A percentile compares a stretch with the other conserved stretches of the same genome.
Conservation (phyloP, 1,140 invertebrate genomes). For the Drosophila seguyi region DNA sequence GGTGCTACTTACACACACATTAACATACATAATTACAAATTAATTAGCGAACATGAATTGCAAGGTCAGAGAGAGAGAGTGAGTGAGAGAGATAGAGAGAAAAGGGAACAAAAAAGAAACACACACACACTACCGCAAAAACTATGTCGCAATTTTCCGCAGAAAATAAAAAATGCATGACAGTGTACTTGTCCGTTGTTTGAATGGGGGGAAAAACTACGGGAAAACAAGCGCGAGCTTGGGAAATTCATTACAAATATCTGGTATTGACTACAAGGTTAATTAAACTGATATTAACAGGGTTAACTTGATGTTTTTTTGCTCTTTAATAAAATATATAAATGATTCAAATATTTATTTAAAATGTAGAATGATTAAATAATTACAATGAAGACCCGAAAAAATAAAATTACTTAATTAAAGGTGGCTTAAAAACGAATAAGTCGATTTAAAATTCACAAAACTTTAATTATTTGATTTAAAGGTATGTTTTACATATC, state of each 20-base stretch:
- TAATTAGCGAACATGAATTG: constrained; percentile 81
- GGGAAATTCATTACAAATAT: constrained; percentile 7
- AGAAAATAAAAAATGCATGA: constrained; percentile 21
- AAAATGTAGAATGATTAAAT: not conserved
- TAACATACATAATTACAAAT: constrained; percentile 83
- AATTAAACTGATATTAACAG: constrained; percentile 7
- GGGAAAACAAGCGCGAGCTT: not conserved
- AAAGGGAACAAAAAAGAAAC: constrained; percentile 14
- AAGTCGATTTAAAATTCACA: not conserved
- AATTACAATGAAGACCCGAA: not conserved
- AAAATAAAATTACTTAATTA: not conserved
- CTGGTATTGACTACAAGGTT: not conserved
- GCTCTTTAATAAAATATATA: not conserved
- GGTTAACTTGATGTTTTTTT: not conserved
- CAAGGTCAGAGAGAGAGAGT: constrained; percentile 50
- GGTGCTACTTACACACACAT: constrained; percentile 59
- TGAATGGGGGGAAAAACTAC: not conserved
- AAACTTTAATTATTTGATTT: not conserved
- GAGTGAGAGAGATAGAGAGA: constrained; percentile 21
- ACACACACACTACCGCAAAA: constrained; percentile 34
- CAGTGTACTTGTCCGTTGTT: not conserved
- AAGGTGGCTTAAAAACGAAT: not conserved
- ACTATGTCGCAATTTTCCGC: not conserved
- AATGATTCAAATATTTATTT: not conserved
- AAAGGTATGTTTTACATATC: no score